Evolutionary conservation across 2,888 invertebrate species (phyloP).

Genomic region (Baccha elongata): DNA sequence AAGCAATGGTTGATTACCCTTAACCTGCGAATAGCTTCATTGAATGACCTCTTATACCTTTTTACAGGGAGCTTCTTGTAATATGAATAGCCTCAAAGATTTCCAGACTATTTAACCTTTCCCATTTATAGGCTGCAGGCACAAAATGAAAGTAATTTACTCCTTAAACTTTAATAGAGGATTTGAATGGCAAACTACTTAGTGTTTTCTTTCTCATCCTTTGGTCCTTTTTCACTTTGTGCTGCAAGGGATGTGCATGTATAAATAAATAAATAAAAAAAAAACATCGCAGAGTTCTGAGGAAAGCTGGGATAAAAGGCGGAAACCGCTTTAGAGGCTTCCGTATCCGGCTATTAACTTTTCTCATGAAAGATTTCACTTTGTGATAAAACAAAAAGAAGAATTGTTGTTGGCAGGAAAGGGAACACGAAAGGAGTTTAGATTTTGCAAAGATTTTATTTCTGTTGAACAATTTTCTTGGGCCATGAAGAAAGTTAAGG

Average conservation of each 20-base stretch:
- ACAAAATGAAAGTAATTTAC: conserved; percentile 59
- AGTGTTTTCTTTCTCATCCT: conserved; percentile 34
- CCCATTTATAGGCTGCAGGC: conserved; percentile 63
- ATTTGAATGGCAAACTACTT: conserved; percentile 66
- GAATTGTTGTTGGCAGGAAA: neutral
- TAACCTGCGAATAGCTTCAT: conserved; percentile 73
- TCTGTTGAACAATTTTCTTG: neutral
- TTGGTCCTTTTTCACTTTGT: conserved; percentile 32
- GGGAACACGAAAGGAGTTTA: conserved; percentile 5
- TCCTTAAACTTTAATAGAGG: conserved; percentile 67
- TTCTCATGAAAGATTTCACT: conserved; percentile 52
- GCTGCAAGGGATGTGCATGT: conserved; percentile 52
- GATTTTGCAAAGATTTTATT: conserved; percentile 36
- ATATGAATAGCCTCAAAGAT: conserved; percentile 69
- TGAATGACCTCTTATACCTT: conserved; percentile 58
- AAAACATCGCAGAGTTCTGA: neutral
- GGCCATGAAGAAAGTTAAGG: conserved; percentile 12
- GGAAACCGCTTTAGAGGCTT: conserved; percentile 68
- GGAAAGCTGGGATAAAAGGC: conserved; percentile 40
- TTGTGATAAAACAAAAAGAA: conserved; percentile 63
- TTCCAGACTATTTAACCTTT: conserved; percentile 76
- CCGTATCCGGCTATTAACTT: conserved; percentile 67
- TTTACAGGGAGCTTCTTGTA: conserved; percentile 29
- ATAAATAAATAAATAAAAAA: conserved; percentile 65
- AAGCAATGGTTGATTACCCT: conserved; percentile 11